Evolutionary conservation across 2,797 vertebrate species (phyloP).

Genomic region (Luscinia luscinia): DNA sequence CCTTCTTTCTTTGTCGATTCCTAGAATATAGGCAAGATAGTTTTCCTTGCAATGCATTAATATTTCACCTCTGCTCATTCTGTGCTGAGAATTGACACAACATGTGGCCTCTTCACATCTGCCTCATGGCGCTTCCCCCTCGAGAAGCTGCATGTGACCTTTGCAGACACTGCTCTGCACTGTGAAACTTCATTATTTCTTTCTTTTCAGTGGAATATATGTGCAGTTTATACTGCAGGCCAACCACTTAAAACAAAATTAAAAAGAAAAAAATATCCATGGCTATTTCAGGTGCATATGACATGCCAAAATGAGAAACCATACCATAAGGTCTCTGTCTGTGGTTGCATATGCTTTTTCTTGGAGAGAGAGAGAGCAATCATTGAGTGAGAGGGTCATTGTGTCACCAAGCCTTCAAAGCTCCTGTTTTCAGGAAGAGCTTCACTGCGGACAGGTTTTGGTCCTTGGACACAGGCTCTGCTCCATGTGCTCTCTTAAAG

Average conservation of each 20-base stretch:
- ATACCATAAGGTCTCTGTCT: not conserved
- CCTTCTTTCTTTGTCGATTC: not conserved
- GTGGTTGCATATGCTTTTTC: not conserved
- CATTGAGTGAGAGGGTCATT: not conserved
- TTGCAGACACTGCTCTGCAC: not conserved
- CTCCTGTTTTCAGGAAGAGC: not conserved
- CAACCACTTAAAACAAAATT: not conserved
- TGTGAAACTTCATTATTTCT: not conserved
- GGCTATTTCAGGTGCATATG: not conserved
- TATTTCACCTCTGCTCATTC: conserved; percentile 30
- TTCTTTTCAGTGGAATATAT: not conserved
- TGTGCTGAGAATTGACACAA: not conserved
- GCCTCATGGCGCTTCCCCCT: not conserved
- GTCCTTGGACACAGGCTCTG: not conserved
- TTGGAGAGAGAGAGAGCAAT: not conserved
- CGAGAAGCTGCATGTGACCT: not conserved
- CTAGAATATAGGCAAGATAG: not conserved
- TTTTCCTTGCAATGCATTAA: not conserved
- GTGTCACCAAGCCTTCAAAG: not conserved
- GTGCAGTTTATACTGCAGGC: not conserved
- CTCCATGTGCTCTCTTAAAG: not conserved
- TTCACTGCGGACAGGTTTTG: not conserved
- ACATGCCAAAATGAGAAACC: not conserved
- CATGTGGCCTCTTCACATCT: conserved; percentile 17
- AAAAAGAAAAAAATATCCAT: not conserved